Evolutionary conservation across 2,797 vertebrate genomes (phyloP).

Genomic region (Gila robusta): DNA sequence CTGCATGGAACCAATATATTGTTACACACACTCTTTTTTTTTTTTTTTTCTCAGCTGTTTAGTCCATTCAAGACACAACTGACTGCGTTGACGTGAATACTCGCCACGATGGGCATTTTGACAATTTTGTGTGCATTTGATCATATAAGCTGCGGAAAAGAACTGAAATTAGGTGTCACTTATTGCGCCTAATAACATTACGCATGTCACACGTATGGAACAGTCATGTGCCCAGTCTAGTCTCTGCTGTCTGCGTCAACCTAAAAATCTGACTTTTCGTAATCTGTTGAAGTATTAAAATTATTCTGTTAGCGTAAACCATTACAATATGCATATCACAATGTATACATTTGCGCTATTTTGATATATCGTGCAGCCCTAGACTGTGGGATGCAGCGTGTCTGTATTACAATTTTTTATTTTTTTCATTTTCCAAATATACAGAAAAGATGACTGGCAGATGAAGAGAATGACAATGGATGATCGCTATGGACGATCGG

Average conservation of each 20-base stretch:
- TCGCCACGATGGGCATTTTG: too few relatives aligned
- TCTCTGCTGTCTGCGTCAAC: neutral
- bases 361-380: neutral
- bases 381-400: neutral
- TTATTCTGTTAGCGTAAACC: neutral
- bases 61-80: too few relatives aligned
- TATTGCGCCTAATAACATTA: neutral
- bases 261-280: neutral
- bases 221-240: neutral
- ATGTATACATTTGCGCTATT: neutral
- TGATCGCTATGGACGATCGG: conserved; percentile 84
- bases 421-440: neutral
- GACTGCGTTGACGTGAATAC: too few relatives aligned
- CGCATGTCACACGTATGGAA: too few relatives aligned
- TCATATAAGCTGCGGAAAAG: too few relatives aligned
- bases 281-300: neutral
- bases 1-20: too few relatives aligned
- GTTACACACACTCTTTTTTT: too few relatives aligned
- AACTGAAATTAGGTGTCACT: neutral
- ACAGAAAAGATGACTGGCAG: conserved; percentile 90
- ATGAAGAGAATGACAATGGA: conserved; percentile 90
- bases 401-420: neutral
- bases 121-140: too few relatives aligned
- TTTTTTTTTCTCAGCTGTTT: too few relatives aligned
- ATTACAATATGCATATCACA: neutral